A percentile compares a stretch with the other conserved stretches of the same genome.
These are phyloP conservation scores for Aphidoletes aphidimyza DNA, from an alignment of 2,888 invertebrate species.

Conservation along the genomic window DNA sequence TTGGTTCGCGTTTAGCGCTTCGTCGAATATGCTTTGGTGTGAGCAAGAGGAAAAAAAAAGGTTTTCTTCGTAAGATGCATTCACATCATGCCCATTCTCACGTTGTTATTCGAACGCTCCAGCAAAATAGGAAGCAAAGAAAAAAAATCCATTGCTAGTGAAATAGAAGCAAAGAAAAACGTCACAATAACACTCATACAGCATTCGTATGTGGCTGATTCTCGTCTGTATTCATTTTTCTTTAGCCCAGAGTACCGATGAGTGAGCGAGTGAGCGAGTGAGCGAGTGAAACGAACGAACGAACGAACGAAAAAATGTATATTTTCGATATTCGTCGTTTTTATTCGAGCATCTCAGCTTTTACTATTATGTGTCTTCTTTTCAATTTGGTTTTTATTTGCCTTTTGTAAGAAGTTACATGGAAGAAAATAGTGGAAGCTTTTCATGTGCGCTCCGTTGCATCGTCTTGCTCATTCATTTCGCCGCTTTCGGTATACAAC, in stretches of 20 bases:
- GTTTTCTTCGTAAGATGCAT: neutral
- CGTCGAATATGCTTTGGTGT: neutral
- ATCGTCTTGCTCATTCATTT: slow-evolving; percentile 39
- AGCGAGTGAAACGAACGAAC: neutral
- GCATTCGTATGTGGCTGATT: slow-evolving; percentile 34
- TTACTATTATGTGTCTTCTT: slow-evolving; percentile 44
- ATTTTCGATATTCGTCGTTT: slow-evolving; percentile 25
- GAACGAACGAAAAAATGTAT: neutral
- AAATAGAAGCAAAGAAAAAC: neutral
- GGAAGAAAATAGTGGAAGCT: slow-evolving; percentile 16
- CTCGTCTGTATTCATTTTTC: slow-evolving; percentile 10
- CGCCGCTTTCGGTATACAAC: neutral
- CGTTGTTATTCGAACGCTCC: slow-evolving; percentile 28
- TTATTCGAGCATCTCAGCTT: slow-evolving; percentile 2
- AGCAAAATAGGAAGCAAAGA: neutral
- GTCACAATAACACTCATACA: slow-evolving; percentile 38
- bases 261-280: too few relatives aligned
- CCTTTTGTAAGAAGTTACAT: neutral
- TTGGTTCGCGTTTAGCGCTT: slow-evolving; percentile 19
- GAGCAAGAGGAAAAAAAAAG: too few relatives aligned
- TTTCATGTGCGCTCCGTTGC: slow-evolving; percentile 2
- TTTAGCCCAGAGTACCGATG: neutral
- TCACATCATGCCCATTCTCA: slow-evolving; percentile 26
- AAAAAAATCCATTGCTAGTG: neutral
- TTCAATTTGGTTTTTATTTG: slow-evolving; percentile 46